A percentile compares a stretch with the other conserved stretches of the same genome.
phyloP scores from a whole-genome alignment of 2,797 vertebrate genomes.

The Fistularia tabacaria region DNA sequence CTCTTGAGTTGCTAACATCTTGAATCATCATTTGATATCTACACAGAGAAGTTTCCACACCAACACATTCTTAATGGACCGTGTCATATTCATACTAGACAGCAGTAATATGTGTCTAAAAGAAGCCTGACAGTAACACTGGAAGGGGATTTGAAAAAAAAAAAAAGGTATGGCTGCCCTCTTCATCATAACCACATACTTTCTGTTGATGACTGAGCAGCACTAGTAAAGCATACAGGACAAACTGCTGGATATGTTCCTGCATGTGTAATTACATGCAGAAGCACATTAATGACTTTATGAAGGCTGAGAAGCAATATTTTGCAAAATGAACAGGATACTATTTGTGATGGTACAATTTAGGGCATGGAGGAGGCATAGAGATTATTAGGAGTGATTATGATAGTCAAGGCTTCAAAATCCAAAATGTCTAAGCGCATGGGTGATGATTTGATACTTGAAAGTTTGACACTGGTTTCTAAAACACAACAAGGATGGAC shows the following conservation, averaged over 20 bases:
- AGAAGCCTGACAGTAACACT: constrained; percentile 38
- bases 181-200: constrained; percentile 41
- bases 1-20: constrained; percentile 62
- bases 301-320: constrained; percentile 18
- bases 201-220: constrained; percentile 43
- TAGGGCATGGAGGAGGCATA: constrained; percentile 7
- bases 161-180: constrained; percentile 23
- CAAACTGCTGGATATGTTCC: neutral
- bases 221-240: constrained; percentile 1
- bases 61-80: constrained; percentile 65
- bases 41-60: constrained; percentile 69
- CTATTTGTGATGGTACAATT: constrained; percentile 14
- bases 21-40: constrained; percentile 64
- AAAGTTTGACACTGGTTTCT: neutral
- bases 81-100: constrained; percentile 60
- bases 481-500: no score
- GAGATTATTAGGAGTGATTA: constrained; percentile 17
- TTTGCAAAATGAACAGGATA: constrained; percentile 7
- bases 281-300: constrained; percentile 1
- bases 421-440: constrained; percentile 13
- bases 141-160: constrained; percentile 16
- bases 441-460: constrained; percentile 24
- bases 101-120: constrained; percentile 44
- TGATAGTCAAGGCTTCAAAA: constrained; percentile 29
- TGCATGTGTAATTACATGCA: constrained; percentile 2